Evolutionary conservation across 2,113 vertebrate species (phyloP), one percentile per base, ranked within the genome.

Genomic region (Centropus unirufus): DNA sequence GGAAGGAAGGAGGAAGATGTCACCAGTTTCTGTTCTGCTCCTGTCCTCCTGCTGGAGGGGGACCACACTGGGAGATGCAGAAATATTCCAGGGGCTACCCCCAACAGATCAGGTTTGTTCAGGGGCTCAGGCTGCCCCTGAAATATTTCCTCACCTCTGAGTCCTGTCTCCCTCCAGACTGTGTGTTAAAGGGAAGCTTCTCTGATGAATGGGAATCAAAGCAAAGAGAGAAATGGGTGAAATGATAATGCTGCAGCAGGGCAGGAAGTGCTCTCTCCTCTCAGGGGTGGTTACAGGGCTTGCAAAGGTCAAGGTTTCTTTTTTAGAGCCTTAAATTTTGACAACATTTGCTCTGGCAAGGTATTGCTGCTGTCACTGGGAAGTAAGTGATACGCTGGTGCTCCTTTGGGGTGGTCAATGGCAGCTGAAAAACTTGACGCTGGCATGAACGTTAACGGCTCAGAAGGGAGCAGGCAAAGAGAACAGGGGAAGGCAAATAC

Each of bases 391-490:
- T 34, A 27, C 7, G 23, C 39, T 54, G 58, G 21, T 73, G 54
- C 27, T 39, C 55, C 49, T 84, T 84, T 8, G 21, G 34, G 44
- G 42, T 24, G 39, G 36, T 6, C 3, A 2, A 66, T 29, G 64
- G 59, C 46, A 83, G 67, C 70, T 89, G 0, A 0, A 82, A 86
- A 62, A 75, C 67, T 52, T 70, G n/a, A 54, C 3, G 5, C 18
- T 46, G 42, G 20, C 69, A 68, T 2, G 3, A 49, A 57, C 1
- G 0, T 16, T 57, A 67, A 75, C 0, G 0, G n/a, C 49, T 92
- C 69, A 68, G 68, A 62, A 73, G 54, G 54, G 36, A 93, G 62
- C 22, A 47, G 42, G 72, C 52, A 83, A 58, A 61, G 21, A 75
- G 42, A 70, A 69, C 10, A 36, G 10, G 9, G 16, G 42, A 90